A percentile compares a stretch with the other conserved stretches of the same genome.
These are phyloP conservation scores for Stegana nigrithorax DNA, from an alignment of 2,888 invertebrate genomes.

Conservation along the genomic window DNA sequence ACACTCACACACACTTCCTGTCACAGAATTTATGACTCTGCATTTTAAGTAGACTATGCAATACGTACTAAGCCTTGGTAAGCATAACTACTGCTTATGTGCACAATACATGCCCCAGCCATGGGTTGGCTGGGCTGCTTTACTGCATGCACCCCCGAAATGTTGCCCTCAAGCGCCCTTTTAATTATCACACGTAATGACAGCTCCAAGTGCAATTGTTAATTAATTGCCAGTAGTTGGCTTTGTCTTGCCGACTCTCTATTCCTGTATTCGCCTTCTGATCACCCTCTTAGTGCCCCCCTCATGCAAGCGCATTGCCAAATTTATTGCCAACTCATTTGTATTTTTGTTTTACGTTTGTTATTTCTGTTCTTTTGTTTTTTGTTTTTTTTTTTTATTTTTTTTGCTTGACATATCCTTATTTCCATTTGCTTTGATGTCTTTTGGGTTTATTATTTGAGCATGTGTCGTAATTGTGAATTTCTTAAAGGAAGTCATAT, in stretches of 20 bases:
- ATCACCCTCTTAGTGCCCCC: no score
- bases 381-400: neutral
- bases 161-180: conserved; percentile 38
- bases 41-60: no score
- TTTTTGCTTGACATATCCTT: no score
- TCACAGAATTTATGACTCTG: conserved; percentile 65
- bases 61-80: no score
- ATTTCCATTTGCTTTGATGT: conserved; percentile 29
- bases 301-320: no score
- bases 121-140: no score
- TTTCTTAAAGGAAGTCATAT: conserved; percentile 19
- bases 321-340: conserved; percentile 52
- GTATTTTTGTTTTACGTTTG: conserved; percentile 9
- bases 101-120: no score
- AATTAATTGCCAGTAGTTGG: conserved; percentile 55
- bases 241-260: conserved; percentile 8
- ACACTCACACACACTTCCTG: no score
- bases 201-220: conserved; percentile 59
- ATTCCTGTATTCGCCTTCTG: neutral
- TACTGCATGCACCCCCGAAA: conserved; percentile 1
- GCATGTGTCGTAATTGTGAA: conserved; percentile 47
- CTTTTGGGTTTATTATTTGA: conserved; percentile 54
- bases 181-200: conserved; percentile 62
- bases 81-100: no score
- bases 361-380: conserved; percentile 13